Base-by-base conservation (phyloP, 1,140 invertebrate species). In the Tetramorium simillimum region DNA sequence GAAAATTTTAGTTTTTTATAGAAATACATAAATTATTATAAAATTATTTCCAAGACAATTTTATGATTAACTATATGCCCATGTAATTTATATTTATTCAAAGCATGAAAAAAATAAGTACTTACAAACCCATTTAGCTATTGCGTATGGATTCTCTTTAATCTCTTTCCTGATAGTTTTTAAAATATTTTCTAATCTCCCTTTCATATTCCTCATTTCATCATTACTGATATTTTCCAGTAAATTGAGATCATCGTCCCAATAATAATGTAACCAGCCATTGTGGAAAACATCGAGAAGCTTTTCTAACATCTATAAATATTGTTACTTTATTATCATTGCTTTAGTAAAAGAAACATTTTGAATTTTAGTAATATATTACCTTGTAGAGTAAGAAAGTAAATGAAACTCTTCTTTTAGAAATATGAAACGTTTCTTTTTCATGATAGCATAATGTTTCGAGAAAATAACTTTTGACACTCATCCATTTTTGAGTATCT, bases 401-500 rank as follows among this genome's bases (percentile, higher is more conserved):
- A 5, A 3, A 6, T 16, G 90, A 33, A 33, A 33, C 33, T 6
- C 28, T 56, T 63, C 0, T 85, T 0, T 67, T 0, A 18, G 0
- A 86, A 33, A 12, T 67, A n/a, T 24, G 24, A 24, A 40, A 73
- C 2, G 21, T 73, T 0, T 69, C n/a, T 3, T 88, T 21, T 63
- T 89, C 85, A 24, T 93, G 75, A 0, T 90, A 88, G 51, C 88
- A 90, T 21, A 93, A n/a, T 3, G 91, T 94, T 87, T 94, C 93
- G 4, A 94, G 93, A 28, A 86, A 93, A 73, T 93, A 94, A 43
- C 93, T 94, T 1, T 87, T 86, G 7, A 94, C 40, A 5, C 46
- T 87, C 3, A 80, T 53, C 91, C 84, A 90, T 0, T 88, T 28
- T 33, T 91, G 67, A 0, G 53, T 89, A 46, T 93, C 88, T 18